These are phyloP conservation scores for Gymnoscopelus braueri DNA, from an alignment of 2,797 vertebrate species.

Conservation along the genomic window DNA sequence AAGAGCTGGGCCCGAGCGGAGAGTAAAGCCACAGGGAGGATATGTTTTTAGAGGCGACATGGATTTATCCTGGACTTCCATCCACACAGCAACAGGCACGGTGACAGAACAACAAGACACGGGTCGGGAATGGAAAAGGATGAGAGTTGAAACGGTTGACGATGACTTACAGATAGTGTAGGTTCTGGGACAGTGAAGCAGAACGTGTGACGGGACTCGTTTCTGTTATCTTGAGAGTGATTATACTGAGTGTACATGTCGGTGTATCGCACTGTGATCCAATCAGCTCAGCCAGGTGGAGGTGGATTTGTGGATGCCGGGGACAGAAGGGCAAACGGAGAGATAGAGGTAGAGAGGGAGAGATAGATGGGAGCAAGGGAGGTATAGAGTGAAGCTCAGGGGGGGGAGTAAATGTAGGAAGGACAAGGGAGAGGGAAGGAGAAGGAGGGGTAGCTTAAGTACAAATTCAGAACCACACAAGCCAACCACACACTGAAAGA, in stretches of 20 bases:
- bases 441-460: conserved; percentile 76
- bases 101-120: conserved; percentile 60
- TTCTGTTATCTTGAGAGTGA: no score
- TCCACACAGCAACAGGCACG: conserved; percentile 64
- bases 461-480: conserved; percentile 83
- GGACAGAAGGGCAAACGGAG: background rate
- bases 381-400: conserved; percentile 30
- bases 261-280: no score
- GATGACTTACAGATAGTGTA: background rate
- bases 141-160: background rate
- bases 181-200: no score
- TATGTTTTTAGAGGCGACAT: conserved; percentile 71
- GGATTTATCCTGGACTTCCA: conserved; percentile 60
- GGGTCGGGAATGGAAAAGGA: conserved; percentile 42
- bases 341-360: conserved; percentile 28
- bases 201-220: no score
- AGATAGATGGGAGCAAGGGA: conserved; percentile 38
- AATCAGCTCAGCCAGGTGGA: conserved; percentile 2
- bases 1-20: conserved; percentile 55
- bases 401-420: conserved; percentile 2
- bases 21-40: conserved; percentile 71
- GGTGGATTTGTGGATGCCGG: background rate
- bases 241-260: no score
- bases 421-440: conserved; percentile 52
- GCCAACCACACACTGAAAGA: conserved; percentile 83